A percentile compares a stretch with the other conserved stretches of the same genome.
Conservation (phyloP, 1,140 invertebrate species). For the Apis cerana region DNA sequence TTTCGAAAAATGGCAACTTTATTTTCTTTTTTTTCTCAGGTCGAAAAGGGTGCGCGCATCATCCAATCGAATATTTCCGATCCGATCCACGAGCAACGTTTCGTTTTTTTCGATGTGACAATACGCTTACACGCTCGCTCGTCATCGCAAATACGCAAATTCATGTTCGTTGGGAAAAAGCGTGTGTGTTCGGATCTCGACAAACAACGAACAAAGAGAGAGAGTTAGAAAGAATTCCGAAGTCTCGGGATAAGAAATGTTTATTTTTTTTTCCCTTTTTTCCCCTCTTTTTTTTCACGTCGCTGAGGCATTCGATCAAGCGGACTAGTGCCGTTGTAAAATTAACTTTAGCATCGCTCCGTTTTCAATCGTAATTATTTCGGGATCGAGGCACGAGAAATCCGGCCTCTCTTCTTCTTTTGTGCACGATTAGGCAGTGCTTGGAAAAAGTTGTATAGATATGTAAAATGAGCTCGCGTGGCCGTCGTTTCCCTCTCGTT, state of each 20-base stretch:
- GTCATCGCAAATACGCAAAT: background rate
- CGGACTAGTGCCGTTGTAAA: constrained; percentile 36
- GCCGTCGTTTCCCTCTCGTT: background rate
- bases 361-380: background rate
- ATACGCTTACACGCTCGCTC: background rate
- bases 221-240: constrained; percentile 4
- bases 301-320: constrained; percentile 12
- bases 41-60: background rate
- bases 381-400: background rate
- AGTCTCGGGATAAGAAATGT: background rate
- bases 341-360: constrained; percentile 1
- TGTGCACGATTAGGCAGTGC: constrained; percentile 66
- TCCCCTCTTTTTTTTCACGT: background rate
- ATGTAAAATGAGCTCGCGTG: constrained; percentile 56
- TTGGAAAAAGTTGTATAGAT: constrained; percentile 61
- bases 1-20: too few species aligned
- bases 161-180: constrained; percentile 21
- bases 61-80: constrained; percentile 15
- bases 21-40: too few species aligned
- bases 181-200: background rate
- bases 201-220: constrained; percentile 17
- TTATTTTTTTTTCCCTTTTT: too few species aligned
- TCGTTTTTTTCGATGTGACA: constrained; percentile 5
- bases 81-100: background rate
- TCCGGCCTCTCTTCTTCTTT: background rate